Evolutionary conservation across 2,113 vertebrate species (phyloP).

Genomic region (Barnardius zonarius): DNA sequence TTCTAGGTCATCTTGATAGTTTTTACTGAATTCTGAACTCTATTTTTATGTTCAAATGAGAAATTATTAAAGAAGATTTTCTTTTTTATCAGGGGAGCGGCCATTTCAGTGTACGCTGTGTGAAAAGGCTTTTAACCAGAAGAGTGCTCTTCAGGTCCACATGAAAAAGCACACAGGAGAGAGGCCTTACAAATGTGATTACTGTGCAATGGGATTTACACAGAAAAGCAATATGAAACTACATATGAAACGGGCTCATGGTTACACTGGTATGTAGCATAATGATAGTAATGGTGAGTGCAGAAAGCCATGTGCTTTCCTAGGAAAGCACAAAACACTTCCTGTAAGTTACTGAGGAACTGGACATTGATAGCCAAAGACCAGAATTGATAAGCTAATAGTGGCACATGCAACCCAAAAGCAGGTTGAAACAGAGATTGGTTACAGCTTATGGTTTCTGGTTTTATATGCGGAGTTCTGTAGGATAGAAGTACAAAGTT

Average conservation of each 20-base stretch:
- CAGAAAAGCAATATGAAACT: slow-evolving; percentile 99
- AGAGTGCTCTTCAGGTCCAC: slow-evolving; percentile 96
- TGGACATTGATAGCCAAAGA: background rate
- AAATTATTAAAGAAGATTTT: background rate
- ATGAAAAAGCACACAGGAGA: slow-evolving; percentile 98
- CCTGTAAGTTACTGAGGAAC: background rate
- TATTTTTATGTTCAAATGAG: background rate
- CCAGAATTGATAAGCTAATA: background rate
- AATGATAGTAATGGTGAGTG: background rate
- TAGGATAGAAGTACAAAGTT: background rate
- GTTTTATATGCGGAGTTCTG: background rate
- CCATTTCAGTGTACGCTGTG: slow-evolving; percentile 91
- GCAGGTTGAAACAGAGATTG: background rate
- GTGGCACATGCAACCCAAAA: background rate
- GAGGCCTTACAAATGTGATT: slow-evolving; percentile 91
- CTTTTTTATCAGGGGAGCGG: slow-evolving; percentile 82
- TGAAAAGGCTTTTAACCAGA: slow-evolving; percentile 98
- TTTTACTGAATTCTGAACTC: background rate
- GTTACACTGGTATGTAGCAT: slow-evolving; percentile 76
- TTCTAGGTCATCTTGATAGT: background rate
- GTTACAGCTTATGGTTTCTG: background rate
- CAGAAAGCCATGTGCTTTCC: background rate
- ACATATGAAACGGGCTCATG: slow-evolving; percentile 93
- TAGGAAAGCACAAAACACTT: background rate
- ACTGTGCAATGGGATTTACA: slow-evolving; percentile 92